Base-by-base conservation (phyloP, 2,113 vertebrate species). In the Nothoprocta pentlandii region DNA sequence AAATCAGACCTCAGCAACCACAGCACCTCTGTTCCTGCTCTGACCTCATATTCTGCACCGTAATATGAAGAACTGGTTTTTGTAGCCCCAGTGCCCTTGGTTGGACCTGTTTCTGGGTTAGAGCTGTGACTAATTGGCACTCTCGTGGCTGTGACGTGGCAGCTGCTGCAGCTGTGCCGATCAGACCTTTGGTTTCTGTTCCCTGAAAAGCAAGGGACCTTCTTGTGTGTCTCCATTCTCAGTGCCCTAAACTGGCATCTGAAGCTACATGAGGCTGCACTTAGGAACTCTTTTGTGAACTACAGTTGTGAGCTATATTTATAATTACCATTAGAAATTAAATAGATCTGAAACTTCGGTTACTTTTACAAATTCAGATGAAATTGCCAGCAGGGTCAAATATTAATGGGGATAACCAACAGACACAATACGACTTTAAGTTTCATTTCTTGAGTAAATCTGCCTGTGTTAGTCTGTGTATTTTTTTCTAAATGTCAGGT, bases 381-480 rank as follows among this genome's bases (percentile, higher is more conserved):
- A 73, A 73, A 85, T n/a, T 32, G 6, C 13, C 34, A 42, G 3
- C 8, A 6, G 14, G 0, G 42, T 47, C 36, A 79, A 25, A 4
- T 81, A 42, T 32, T 63, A 56, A 4, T 42, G n/a, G 32, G 28
- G 41, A 83, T 19, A 82, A 83, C 26, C 49, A 34, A 15, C 16
- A 54, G 28, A 32, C 8, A 23, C 8, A n/a, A 1, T 19, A 1
- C 32, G 20, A 19, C 9, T 84, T 30, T 44, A 28, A 77, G 59
- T 2, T 3, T 6, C 6, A 19, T 0, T 19, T 64, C 68, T 71
- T 1, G 71, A 80, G 44, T 66, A 19, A 73, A 49, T 20, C 54
- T 75, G 20, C 12, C 25, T 28, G 32, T 3, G 59, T 34, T 30
- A 64, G 4, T 32, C 2, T 59, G 5, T 41, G 6, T 76, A 44